Evolutionary conservation across 2,113 vertebrate genomes (phyloP).

Genomic region (Calonectris borealis): DNA sequence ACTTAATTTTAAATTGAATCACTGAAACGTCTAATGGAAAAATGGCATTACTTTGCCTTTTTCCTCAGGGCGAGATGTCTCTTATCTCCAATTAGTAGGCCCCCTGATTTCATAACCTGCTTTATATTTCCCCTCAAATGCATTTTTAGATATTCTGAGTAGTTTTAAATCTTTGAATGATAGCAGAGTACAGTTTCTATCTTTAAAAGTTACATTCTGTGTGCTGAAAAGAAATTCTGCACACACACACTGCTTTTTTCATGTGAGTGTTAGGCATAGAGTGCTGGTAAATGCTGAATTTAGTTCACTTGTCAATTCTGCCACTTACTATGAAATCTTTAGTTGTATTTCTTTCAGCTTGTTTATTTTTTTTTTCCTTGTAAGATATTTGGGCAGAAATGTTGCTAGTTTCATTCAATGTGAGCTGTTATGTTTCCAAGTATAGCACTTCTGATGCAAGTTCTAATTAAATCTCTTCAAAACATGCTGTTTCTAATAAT

Average conservation of each 20-base stretch:
- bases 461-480: conserved; percentile 25
- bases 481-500: not conserved
- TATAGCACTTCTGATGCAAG: not conserved
- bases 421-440: not conserved
- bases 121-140: conserved; percentile 20
- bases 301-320: not conserved
- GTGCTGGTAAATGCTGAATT: not conserved
- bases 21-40: conserved; percentile 8
- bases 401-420: not conserved
- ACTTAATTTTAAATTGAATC: conserved; percentile 5
- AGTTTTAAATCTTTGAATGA: conserved; percentile 23
- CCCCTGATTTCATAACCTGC: not conserved
- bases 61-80: not conserved
- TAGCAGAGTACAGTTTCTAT: not conserved
- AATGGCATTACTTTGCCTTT: not conserved
- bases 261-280: not conserved
- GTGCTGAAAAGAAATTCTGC: not conserved
- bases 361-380: not conserved
- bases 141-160: conserved; percentile 5
- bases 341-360: not conserved
- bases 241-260: not conserved
- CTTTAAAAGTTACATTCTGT: not conserved
- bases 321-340: not conserved
- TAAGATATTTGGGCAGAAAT: not conserved
- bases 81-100: not conserved